phyloP scores from a whole-genome alignment of 2,888 invertebrate species.

The Pterobdella sp. region DNA sequence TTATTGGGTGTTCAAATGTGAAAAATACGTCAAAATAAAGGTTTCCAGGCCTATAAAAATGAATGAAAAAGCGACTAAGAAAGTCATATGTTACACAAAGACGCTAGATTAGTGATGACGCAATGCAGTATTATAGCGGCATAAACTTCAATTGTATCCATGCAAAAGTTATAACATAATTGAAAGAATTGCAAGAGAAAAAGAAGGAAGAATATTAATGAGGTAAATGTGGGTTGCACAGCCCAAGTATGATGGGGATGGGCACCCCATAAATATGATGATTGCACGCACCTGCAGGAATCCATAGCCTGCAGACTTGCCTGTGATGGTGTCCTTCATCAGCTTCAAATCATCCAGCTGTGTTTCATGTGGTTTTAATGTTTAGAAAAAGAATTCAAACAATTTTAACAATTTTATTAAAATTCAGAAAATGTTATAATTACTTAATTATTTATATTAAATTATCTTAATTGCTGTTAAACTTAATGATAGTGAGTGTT shows the following conservation, averaged over 20 bases:
- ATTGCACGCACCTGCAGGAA: constrained; percentile 80
- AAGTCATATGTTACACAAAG: background rate
- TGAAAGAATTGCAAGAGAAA: background rate
- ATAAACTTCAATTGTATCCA: background rate
- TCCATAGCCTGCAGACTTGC: constrained; percentile 91
- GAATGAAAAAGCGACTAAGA: background rate
- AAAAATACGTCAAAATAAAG: too few species aligned
- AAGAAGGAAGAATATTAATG: background rate
- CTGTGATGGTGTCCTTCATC: constrained; percentile 88
- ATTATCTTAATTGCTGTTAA: too few species aligned
- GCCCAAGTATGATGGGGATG: too few species aligned
- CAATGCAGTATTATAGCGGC: background rate
- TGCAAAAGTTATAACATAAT: background rate
- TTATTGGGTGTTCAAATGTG: too few species aligned
- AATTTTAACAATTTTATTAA: too few species aligned
- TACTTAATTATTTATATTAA: too few species aligned
- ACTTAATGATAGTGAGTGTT: too few species aligned
- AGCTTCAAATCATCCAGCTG: constrained; percentile 60
- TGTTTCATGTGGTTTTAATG: background rate
- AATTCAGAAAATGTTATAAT: too few species aligned
- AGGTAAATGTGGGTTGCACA: too few species aligned
- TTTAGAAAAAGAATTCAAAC: background rate
- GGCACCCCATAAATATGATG: too few species aligned
- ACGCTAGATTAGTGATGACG: background rate
- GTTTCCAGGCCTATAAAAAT: too few species aligned